Evolutionary conservation across 2,797 vertebrate species (phyloP), one percentile per base, ranked within the genome.

Genomic region (Semaprochilodus insignis): DNA sequence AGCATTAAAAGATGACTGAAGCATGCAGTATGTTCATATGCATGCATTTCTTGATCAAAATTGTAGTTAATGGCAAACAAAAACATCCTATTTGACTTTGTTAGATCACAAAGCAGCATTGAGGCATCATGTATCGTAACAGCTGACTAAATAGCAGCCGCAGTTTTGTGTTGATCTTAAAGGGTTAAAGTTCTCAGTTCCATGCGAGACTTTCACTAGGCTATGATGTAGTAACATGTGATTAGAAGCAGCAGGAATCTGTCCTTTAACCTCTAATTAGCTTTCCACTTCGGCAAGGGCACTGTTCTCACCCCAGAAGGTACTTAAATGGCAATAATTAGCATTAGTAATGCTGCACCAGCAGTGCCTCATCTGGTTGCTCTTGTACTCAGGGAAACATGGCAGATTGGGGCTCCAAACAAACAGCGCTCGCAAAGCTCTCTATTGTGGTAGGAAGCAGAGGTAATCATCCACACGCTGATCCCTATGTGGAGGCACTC

Each of bases 301-400:
- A 52, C 25, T 44, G 14, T 52, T 81, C 75, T 83, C 78, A 80
- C 57, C 76, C 75, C 74, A 81, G 52, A 84, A 81, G 55, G 52
- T 71, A 19, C 71, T 78, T 67, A 81, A 86, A 84, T 71, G 70
- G 52, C 77, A 74, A n/a, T 81, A 48, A 86, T 85, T 85, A 86
- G 73, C 48, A 74, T 78, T 66, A 75, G 66, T 31, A 27, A 81
- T 48, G 48, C 65, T 80, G 77, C 70, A 75, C 54, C 25, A 52
- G 78, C 52, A 75, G 85, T 77, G 60, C 55, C 72, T 85, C 78
- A 77, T 75, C 63, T 60, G 60, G 40, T 67, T 80, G 60, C 60
- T 48, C 76, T 80, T 74, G 80, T 78, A 48, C 62, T 48, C 74
- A 79, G 80, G 72, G 66, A 74, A 73, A 71, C 55, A 70, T 13